Evolutionary conservation across 2,888 invertebrate species (phyloP), one percentile per base, ranked within the genome.

Genomic region (Dioctria linearis): DNA sequence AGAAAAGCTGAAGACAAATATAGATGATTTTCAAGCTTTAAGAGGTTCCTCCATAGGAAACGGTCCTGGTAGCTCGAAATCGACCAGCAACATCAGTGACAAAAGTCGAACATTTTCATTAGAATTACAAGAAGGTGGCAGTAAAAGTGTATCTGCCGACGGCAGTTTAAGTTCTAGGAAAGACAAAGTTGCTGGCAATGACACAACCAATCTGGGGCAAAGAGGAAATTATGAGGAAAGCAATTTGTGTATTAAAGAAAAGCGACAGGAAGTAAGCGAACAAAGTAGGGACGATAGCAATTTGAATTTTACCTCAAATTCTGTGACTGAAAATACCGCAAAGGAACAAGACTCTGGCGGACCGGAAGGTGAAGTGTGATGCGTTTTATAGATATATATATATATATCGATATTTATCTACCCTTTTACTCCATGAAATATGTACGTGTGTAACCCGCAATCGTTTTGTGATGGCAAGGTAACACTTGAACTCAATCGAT

Each of bases 171-270:
- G 63, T 46, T 11, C n/a, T 13, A 25, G 39, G 13, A 63, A 46
- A n/a, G 39, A 39, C 6, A 49, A 49, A n/a, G n/a, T 78, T n/a
- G 78, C 39, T 65, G 78, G 65, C 49, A 57, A 61, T 65, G 61
- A 63, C 49, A 43, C 11, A 37, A 43, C 25, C 13, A 59, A 59
- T 57, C 75, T 46, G 37, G 43, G 43, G 49, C 59, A 59, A n/a
- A 25, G 43, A 79, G 69, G 79, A 79, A 79, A 79, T 79, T 79
- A 46, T 42, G 67, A 69, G 57, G 79, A 69, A 69, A 79, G 79
- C 67, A 79, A 79, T 79, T 79, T 79, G 43, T 67, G 42, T 43
- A 57, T 63, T 78, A 78, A 63, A 40, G 78, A 65, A 78, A 78
- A 63, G n/a, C 63, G 51, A 65, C 46, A 13, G 61, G 65, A 78